Percentiles rank a stretch among this genome's conserved stretches.
Conservation (phyloP, 2,888 invertebrate species). For the Escarpia spicata region DNA sequence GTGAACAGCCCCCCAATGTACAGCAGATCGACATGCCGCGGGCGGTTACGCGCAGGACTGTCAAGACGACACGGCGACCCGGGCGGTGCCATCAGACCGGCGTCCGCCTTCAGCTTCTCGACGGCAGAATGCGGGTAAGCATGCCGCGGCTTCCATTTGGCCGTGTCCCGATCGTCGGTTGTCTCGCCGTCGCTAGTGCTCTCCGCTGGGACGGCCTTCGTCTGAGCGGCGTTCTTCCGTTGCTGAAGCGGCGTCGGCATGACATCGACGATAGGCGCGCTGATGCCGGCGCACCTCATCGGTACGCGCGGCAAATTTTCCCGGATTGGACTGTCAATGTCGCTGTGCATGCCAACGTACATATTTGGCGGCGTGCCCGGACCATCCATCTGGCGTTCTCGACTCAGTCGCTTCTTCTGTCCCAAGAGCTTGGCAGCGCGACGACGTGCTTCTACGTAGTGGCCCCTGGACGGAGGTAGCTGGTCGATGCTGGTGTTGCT, state of each 20-base stretch:
- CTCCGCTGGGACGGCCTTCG: too few relatives aligned
- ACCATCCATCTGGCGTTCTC: neutral
- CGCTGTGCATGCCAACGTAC: neutral
- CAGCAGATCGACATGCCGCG: neutral
- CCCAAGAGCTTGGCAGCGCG: neutral
- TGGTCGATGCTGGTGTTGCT: neutral
- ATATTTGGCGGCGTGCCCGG: neutral
- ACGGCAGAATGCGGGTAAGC: neutral
- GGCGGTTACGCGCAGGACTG: neutral
- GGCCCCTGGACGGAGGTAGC: neutral
- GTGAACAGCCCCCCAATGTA: constrained; percentile 4
- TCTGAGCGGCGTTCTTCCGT: too few relatives aligned
- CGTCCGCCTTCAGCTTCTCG: neutral
- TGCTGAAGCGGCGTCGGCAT: too few relatives aligned
- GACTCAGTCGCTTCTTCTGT: neutral
- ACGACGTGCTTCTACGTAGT: neutral
- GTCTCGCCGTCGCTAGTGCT: neutral
- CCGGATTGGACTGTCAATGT: neutral
- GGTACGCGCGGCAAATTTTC: neutral
- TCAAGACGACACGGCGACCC: neutral
- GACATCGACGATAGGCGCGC: too few relatives aligned
- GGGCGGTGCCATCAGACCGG: neutral
- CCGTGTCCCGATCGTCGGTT: neutral
- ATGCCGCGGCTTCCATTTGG: neutral
- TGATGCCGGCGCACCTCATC: neutral